Evolutionary conservation across 2,113 vertebrate species (phyloP), one percentile per base, ranked within the genome.

Genomic region (Silurus asotus): DNA sequence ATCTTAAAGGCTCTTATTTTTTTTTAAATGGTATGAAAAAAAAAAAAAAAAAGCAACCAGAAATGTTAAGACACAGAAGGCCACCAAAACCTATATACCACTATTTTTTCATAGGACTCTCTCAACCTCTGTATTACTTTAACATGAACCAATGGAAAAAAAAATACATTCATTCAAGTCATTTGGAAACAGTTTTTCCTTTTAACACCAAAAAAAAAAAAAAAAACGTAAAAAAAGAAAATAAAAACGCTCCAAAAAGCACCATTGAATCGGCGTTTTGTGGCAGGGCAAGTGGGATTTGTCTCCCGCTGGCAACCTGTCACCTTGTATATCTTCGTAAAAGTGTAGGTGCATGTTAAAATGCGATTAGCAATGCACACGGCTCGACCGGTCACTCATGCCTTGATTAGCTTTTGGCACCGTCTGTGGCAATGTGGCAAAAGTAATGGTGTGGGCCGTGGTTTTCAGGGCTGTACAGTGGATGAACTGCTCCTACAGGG

Each of bases 161-260:
- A 91, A 94, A 78, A 93, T 96, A 95, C 95, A 96, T 96, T 96
- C 95, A 96, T 95, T 95, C 94, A 95, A 95, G 94, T 95, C 94
- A 95, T 95, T 95, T 95, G 94, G 93, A 93, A 95, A 95, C 93
- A 94, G 84, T 91, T 92, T 93, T 92, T 84, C 74, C 87, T 88
- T 90, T 88, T 83, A 75, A 84, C 8, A 74, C 19, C 20, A 69
- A 92, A 93, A 94, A 93, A 94, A 94, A 91, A 94, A 95, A 95
- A 94, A 94, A 82, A 94, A 92, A 77, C n/a, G n/a, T 0, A 78
- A 37, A 51, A 92, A 94, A 94, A 94, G 94, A 94, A 83, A 87
- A 93, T 84, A 93, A 87, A 89, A 94, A 86, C 93, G 91, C 93
- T 94, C 91, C 91, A 94, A 95, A 94, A 95, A 95, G 94, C 95